A percentile compares a stretch with the other conserved stretches of the same genome.
These are phyloP conservation scores for Ovis aries DNA, from an alignment of 2,113 vertebrate species.

Conservation along the genomic window ARS-UI_Ramb_v3.0 NC_056057.1:34014501-34015000, in stretches of 20 bases:
- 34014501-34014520: too few relatives aligned
- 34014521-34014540: too few relatives aligned
- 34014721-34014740: not conserved
- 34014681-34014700: not conserved
- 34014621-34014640: not conserved
- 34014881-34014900: not conserved
- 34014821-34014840: not conserved
- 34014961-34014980: not conserved
- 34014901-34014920: not conserved
- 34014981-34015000: not conserved
- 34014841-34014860: not conserved
- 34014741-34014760: not conserved
- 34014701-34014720: not conserved
- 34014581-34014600: not conserved
- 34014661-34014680: not conserved
- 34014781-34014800: not conserved
- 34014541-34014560: not conserved
- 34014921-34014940: not conserved
- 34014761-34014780: not conserved
- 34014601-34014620: not conserved
- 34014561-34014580: not conserved
- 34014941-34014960: not conserved
- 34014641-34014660: not conserved
- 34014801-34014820: not conserved
- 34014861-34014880: not conserved